A percentile compares a stretch with the other conserved stretches of the same genome.
Evolutionary conservation across 2,113 vertebrate genomes (phyloP).

Genomic region (Microcebus griseorufus): DNA sequence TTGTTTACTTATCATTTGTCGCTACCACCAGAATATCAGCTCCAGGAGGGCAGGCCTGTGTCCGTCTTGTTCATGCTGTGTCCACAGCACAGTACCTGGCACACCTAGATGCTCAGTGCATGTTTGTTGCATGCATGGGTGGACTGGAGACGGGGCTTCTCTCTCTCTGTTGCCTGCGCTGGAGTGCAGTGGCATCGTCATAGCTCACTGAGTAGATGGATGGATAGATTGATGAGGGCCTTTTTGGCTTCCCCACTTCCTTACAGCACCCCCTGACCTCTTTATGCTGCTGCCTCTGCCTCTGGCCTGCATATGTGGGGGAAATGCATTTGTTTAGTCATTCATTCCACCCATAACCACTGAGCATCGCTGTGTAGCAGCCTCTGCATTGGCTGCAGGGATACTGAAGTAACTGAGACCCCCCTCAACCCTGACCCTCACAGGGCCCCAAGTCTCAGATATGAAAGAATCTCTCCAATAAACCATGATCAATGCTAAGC

Average conservation of each 20-base stretch:
- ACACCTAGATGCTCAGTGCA: not conserved
- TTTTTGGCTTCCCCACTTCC: conserved; percentile 11
- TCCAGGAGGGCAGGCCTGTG: not conserved
- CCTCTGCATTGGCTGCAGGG: not conserved
- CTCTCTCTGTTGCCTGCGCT: no score
- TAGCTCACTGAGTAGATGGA: not conserved
- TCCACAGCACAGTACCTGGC: not conserved
- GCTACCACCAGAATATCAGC: not conserved
- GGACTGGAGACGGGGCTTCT: no score
- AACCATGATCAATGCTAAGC: not conserved
- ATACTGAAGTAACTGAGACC: not conserved
- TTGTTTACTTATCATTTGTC: not conserved
- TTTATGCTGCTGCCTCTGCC: not conserved
- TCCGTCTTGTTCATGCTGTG: not conserved
- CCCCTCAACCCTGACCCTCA: not conserved
- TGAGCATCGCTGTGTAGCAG: not conserved
- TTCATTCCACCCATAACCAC: not conserved
- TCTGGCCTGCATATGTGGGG: not conserved
- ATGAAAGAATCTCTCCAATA: not conserved
- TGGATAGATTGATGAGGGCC: not conserved
- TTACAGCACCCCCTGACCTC: not conserved
- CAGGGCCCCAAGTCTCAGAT: not conserved
- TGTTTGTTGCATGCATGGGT: not conserved
- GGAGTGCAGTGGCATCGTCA: no score
- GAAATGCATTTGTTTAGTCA: not conserved